Conservation (phyloP, 2,113 vertebrate genomes). For the Petroica traversi region DNA sequence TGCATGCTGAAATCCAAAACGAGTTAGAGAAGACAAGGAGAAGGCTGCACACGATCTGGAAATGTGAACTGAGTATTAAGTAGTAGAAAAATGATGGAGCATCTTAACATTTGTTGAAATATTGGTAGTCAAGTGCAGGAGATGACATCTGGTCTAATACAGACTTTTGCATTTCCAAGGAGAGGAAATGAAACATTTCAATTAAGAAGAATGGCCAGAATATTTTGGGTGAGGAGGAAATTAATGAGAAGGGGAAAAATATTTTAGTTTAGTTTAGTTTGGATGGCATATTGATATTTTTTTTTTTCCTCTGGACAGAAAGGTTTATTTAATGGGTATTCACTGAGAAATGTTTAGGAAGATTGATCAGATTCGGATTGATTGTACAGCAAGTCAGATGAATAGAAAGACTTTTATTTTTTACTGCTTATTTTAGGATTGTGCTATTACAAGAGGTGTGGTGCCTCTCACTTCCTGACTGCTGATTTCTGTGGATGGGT, state of each 20-base stretch:
- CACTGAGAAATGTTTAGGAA: not conserved
- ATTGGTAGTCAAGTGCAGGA: slow-evolving; percentile 26
- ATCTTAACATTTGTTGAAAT: slow-evolving; percentile 14
- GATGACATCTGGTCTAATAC: slow-evolving; percentile 37
- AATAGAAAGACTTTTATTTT: not conserved
- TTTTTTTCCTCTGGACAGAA: not conserved
- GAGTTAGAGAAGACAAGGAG: not conserved
- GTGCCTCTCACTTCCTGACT: not conserved
- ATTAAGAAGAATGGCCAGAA: not conserved
- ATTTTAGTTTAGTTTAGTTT: not conserved
- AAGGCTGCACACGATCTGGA: not conserved
- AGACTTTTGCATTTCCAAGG: slow-evolving; percentile 8
- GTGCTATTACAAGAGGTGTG: not conserved
- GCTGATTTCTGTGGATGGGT: not conserved
- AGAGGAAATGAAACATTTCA: slow-evolving; percentile 37
- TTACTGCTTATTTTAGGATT: not conserved
- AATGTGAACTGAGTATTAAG: slow-evolving; percentile 10
- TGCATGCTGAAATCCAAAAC: not conserved
- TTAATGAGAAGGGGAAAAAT: not conserved
- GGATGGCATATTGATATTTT: not conserved
- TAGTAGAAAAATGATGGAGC: not conserved
- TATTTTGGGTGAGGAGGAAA: slow-evolving; percentile 21
- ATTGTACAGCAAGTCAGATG: not conserved
- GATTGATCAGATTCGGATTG: not conserved
- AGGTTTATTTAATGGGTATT: not conserved